Evolutionary conservation across 2,888 invertebrate genomes (phyloP).

Genomic region (Lordiphosa fenestrarum): DNA sequence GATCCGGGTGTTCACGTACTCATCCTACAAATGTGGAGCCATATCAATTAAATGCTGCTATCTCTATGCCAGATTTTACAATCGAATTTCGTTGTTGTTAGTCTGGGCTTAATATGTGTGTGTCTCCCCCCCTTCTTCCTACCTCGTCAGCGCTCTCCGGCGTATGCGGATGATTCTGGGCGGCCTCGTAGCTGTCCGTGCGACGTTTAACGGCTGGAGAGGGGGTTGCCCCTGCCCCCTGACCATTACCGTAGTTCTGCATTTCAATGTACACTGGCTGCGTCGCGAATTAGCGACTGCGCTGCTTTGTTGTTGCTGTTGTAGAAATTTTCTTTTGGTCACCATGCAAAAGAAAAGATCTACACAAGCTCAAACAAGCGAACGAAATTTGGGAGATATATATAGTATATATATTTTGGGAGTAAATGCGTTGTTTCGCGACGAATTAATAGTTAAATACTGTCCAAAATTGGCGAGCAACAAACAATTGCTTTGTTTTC

Average conservation of each 20-base stretch:
- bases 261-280: slow-evolving; percentile 59
- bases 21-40: slow-evolving; percentile 79
- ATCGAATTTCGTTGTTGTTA: too few species aligned
- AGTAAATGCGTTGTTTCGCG: slow-evolving; percentile 16
- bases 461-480: slow-evolving; percentile 15
- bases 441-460: slow-evolving; percentile 27
- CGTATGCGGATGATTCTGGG: slow-evolving; percentile 56
- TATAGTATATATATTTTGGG: slow-evolving; percentile 1
- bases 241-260: slow-evolving; percentile 65
- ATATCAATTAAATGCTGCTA: slow-evolving; percentile 81
- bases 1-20: slow-evolving; percentile 68
- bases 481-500: slow-evolving; percentile 30
- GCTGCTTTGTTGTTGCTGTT: slow-evolving; percentile 58
- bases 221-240: slow-evolving; percentile 31
- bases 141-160: slow-evolving; percentile 79
- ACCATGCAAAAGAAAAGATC: slow-evolving; percentile 63
- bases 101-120: too few species aligned
- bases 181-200: slow-evolving; percentile 65
- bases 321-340: slow-evolving; percentile 53
- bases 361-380: slow-evolving; percentile 52
- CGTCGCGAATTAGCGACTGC: slow-evolving; percentile 50
- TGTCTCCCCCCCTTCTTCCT: too few species aligned
- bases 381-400: slow-evolving; percentile 13
- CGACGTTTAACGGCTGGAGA: slow-evolving; percentile 65
- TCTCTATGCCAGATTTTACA: too few species aligned